Base-by-base conservation (phyloP, 2,888 invertebrate genomes). In the Tinea trinotella region DNA sequence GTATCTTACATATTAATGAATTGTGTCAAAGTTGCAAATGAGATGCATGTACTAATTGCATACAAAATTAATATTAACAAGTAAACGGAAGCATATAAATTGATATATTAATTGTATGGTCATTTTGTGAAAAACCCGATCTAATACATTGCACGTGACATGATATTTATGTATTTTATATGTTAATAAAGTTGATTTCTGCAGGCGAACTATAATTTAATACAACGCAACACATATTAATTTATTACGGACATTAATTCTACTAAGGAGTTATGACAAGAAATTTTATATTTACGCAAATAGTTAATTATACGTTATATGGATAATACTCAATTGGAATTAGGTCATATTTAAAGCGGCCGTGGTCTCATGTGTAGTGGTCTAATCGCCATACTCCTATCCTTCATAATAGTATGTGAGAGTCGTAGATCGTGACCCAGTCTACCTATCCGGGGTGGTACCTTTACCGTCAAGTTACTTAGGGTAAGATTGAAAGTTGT, bases 21-120 rank as follows among this genome's bases (percentile, higher is more conserved):
- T n/a, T n/a, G n/a, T n/a, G n/a, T n/a, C 24, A 50, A 50, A 10
- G 24, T 50, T 50, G 50, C 50, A 50, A 50, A 50, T 50, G 9
- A 50, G 50, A 12, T 24, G 18, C 15, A 50, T 22, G 24, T 13
- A n/a, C 10, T 50, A 50, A 50, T 50, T 50, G 24, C 24, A 7
- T 22, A 22, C 24, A 7, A 50, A 50, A 50, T 50, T 50, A 50
- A 50, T 50, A 12, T 24, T 18, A 19, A 2, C 3, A 50, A 15
- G 18, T 18, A 40, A 18, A 50, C 22, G 50, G 50, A 50, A 50
- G 50, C 50, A 50, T 50, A 24, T 24, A 18, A 50, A 50, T 50
- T 18, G 24, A 50, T 50, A 13, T 24, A 24, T 50, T 50, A 46
- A 46, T 6, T 2, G 6, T 19, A 46, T 46, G 46, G 46, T 9